phyloP scores from a whole-genome alignment of 2,888 invertebrate genomes.

The Ochropacha duplaris region DNA sequence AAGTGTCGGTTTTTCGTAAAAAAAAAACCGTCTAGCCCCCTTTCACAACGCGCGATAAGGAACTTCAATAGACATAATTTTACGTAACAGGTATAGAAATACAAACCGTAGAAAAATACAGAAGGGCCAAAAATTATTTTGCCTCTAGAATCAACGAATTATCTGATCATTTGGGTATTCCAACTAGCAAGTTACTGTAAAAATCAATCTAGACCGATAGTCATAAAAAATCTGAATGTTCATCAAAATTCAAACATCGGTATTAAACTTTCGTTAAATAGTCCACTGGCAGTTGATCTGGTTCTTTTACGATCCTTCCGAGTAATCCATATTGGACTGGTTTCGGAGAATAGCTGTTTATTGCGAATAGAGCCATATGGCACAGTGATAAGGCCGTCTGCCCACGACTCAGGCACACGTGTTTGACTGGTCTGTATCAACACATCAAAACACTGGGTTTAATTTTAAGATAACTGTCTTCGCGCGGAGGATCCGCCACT shows the following conservation, averaged over 20 bases:
- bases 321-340: conserved; percentile 37
- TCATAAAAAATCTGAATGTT: background rate
- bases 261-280: conserved; percentile 21
- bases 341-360: conserved; percentile 52
- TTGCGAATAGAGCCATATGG: conserved; percentile 44
- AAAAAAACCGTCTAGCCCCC: too few species aligned
- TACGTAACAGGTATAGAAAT: too few species aligned
- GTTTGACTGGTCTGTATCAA: conserved; percentile 25
- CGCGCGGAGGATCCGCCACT: conserved; percentile 14
- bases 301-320: conserved; percentile 45
- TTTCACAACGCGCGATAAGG: too few species aligned
- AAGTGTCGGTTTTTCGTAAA: too few species aligned
- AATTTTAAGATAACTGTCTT: conserved; percentile 29
- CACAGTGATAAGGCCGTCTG: conserved; percentile 31
- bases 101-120: too few species aligned
- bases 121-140: too few species aligned
- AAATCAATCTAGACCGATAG: too few species aligned
- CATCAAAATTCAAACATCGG: background rate
- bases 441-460: conserved; percentile 21
- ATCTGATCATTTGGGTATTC: too few species aligned
- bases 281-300: conserved; percentile 25
- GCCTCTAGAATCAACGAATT: too few species aligned
- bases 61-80: too few species aligned
- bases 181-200: too few species aligned
- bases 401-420: conserved; percentile 17